Percentiles rank a stretch among this genome's conserved stretches.
phyloP scores from a whole-genome alignment of 2,888 invertebrate genomes.

The Rhaphigaster nebulosa region DNA sequence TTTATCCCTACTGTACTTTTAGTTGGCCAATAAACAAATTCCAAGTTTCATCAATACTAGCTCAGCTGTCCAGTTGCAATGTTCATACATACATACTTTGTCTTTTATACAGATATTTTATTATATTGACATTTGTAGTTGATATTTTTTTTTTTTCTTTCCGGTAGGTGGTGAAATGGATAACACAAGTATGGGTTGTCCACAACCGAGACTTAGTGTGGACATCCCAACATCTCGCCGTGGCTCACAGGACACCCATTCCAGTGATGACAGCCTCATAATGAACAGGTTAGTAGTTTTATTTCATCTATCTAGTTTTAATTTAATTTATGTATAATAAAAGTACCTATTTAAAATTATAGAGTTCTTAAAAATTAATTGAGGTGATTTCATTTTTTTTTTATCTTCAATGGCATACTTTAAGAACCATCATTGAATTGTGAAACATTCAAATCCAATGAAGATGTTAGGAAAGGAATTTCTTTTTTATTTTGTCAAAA shows the following conservation, averaged over 20 bases:
- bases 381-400: not conserved
- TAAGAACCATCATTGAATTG: too few species aligned
- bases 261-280: constrained; percentile 77
- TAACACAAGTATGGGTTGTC: constrained; percentile 47
- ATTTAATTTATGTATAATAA: not conserved
- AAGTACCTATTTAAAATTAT: not conserved
- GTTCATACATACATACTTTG: not conserved
- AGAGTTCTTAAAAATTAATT: not conserved
- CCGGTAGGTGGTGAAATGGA: constrained; percentile 11
- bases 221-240: constrained; percentile 77
- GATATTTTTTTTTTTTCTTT: not conserved
- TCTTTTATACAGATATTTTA: not conserved
- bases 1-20: too few species aligned
- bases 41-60: not conserved
- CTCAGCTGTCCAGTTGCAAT: not conserved
- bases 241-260: constrained; percentile 72
- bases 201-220: constrained; percentile 70
- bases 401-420: too few species aligned
- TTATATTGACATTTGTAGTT: not conserved
- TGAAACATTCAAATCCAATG: not conserved
- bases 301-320: not conserved
- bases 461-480: not conserved
- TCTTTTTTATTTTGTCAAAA: too few species aligned
- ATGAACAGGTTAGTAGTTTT: constrained; percentile 73
- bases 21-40: not conserved